Base-by-base conservation (phyloP, 64 coral and sea anemone genomes). In the Hydrozoanthus tunicans region DNA sequence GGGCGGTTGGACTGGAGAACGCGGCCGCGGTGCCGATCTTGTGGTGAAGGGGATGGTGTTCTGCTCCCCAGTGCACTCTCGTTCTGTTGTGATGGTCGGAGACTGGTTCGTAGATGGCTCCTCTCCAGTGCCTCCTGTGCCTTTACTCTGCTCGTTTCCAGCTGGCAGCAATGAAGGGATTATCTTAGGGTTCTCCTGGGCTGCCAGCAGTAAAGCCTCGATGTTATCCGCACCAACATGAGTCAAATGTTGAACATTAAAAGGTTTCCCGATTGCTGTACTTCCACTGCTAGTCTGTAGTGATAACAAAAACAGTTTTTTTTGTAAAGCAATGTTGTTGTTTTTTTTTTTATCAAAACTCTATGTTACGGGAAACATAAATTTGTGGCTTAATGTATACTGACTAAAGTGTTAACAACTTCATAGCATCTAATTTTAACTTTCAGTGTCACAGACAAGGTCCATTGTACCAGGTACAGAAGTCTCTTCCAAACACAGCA, bases 171-270 rank as follows among this genome's bases (percentile, higher is more conserved):
- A 96, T 25, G 94, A 96, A 4, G 95, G 95, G 1, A 96, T 72
- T 32, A 96, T 79, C 43, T 91, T 94, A 3, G 95, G 95, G 60
- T 96, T 93, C 79, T 96, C 92, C 81, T 96, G 91, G 6, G 95
- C 95, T 20, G 95, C 95, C 69, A 89, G 75, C 12, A 96, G 51
- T 2, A 96, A 60, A 89, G 95, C 95, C 85, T 96, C 82, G 0
- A 96, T 88, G 81, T 94, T 96, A 73, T 96, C 95, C 5, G 90
- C 92, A 62, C 92, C 91, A 57, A 96, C 90, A 64, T 96, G 95
- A 10, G 91, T 93, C 69, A 96, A 17, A n/a, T 96, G 95, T 62
- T 96, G 95, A 5, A 96, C 92, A 78, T 96, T 96, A 7, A 96
- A 96, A 14, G 95, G 95, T 27, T 83, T 71, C 69, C 95, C 84